Percentiles rank a stretch among this genome's conserved stretches.
Evolutionary conservation across 2,888 invertebrate genomes (phyloP).

Genomic region (Drosophila meridionalis): DNA sequence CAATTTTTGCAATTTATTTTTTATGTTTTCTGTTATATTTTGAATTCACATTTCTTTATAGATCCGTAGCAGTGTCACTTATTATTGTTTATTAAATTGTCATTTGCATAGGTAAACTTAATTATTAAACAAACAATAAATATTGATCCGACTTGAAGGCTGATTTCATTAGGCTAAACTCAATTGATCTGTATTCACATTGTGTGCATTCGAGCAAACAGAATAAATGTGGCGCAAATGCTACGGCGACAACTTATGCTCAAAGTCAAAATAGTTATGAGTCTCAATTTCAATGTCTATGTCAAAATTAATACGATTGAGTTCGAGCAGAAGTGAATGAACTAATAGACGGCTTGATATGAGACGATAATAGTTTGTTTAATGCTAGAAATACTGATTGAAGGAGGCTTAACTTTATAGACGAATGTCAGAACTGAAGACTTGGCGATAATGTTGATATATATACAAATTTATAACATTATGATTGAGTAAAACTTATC

Average conservation of each 20-base stretch:
- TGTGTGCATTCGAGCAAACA: conserved; percentile 10
- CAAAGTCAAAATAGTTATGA: conserved; percentile 1
- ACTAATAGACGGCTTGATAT: background rate
- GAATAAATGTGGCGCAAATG: conserved; percentile 3
- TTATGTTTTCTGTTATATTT: background rate
- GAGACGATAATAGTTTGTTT: background rate
- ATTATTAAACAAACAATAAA: conserved; percentile 8
- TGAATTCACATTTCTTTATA: background rate
- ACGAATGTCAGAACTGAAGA: background rate
- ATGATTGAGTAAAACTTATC: background rate
- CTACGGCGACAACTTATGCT: background rate
- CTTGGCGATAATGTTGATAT: background rate
- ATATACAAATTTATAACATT: background rate
- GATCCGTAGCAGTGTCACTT: background rate
- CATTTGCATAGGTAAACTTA: conserved; percentile 13
- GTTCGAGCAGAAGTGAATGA: background rate
- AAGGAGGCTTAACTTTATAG: background rate
- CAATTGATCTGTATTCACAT: conserved; percentile 29
- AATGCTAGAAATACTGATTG: background rate
- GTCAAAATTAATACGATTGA: background rate
- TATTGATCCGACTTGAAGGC: conserved; percentile 9
- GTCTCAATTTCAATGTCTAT: background rate
- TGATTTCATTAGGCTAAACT: conserved; percentile 11
- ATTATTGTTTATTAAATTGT: background rate
- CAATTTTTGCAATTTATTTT: background rate